phyloP scores from a whole-genome alignment of 1,140 invertebrate species.

The Pachypeltis micranthus region DNA sequence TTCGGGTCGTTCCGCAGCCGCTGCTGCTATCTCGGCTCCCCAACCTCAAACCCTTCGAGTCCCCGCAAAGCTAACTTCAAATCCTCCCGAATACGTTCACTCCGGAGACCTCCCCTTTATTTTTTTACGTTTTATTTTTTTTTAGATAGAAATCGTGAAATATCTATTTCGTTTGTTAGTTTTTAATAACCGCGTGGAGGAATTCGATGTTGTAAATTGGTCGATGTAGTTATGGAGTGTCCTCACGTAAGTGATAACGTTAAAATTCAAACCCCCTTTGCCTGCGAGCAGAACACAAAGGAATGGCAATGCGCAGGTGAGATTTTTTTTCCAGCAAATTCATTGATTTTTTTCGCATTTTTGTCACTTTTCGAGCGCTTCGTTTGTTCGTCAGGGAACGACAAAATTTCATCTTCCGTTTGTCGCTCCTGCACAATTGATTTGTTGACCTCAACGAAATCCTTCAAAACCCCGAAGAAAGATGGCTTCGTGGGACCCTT shows the following conservation, averaged over 20 bases:
- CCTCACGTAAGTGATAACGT: constrained; percentile 26
- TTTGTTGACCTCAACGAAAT: too few relatives aligned
- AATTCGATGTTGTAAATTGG: neutral
- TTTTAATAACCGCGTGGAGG: neutral
- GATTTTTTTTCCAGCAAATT: neutral
- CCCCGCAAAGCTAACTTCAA: neutral
- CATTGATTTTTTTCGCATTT: constrained; percentile 20
- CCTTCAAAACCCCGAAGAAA: too few relatives aligned
- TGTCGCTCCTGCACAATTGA: too few relatives aligned
- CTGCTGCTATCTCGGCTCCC: neutral
- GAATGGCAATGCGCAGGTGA: constrained; percentile 27
- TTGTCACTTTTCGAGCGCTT: too few relatives aligned
- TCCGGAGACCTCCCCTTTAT: neutral
- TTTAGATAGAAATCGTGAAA: neutral
- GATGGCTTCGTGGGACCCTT: too few relatives aligned
- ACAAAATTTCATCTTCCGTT: too few relatives aligned
- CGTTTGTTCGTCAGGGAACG: too few relatives aligned
- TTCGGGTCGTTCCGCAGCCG: neutral
- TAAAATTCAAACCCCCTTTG: constrained; percentile 21
- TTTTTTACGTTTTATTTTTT: neutral
- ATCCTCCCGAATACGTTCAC: neutral
- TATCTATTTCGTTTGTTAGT: neutral
- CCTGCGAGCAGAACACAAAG: constrained; percentile 18
- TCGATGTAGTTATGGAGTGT: constrained; percentile 23
- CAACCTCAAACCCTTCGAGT: neutral